Evolutionary conservation across 1,140 invertebrate genomes (phyloP), one percentile per base, ranked within the genome.

Genomic region (Asbolus verrucosus): DNA sequence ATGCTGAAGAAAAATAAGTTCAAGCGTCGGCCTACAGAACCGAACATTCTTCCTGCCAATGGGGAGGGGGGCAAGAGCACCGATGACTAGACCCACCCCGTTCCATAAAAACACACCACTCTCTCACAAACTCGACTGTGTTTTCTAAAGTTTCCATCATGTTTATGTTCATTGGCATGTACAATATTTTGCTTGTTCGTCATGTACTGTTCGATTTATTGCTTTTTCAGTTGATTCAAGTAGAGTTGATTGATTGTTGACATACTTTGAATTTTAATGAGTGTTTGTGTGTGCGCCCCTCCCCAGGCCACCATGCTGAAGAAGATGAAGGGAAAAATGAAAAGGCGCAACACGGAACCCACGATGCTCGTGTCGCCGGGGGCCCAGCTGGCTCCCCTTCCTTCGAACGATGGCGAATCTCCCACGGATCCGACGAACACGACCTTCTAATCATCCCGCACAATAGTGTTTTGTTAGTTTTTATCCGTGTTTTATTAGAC

Each of bases 1-100:
- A 94, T 94, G 91, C 88, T 96, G 86, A 94, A 95, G 91, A 95
- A 96, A 91, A 95, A 89, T 86, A 97, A 97, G 88, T 94, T 95
- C 86, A 95, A 94, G 87, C 87, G 93, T 80, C 89, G 94, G 76
- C 92, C 94, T 83, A 95, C 93, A 73, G 91, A 93, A 85, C 90
- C 91, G 76, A 90, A 91, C 80, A 91, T 92, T 81, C 85, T 87
- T 75, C 87, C 89, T 75, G 85, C 88, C 80, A 86, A 87, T 82
- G 86, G 85, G 83, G 86, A 87, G 84, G 86, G 86, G 83, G 84
- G 84, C 80, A 86, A 85, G 81, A 86, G 84, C 81, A 85, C 84
- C 72, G 85, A 87, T 78, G 86, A 87, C 69, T 78, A 77, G 43
- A 69, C 41, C 54, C 36, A 60, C 54, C 68, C 68, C 61, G 21